Conservation (phyloP, 2,113 vertebrate species). For the Pollachius pollachius region DNA sequence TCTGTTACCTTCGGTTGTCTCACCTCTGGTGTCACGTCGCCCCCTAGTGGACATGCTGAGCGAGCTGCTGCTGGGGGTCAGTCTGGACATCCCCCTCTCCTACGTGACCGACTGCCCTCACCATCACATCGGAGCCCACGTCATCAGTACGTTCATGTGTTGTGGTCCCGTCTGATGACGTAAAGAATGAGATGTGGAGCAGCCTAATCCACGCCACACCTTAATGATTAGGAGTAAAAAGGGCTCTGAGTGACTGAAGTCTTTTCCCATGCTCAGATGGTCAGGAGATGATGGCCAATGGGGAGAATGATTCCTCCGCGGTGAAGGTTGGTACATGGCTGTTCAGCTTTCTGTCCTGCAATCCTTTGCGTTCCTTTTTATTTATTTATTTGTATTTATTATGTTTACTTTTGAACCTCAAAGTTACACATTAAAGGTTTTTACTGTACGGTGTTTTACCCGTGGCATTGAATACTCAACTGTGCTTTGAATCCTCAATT, state of each 20-base stretch:
- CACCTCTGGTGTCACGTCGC: neutral
- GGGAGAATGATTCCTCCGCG: conserved; percentile 68
- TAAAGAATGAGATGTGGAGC: no score
- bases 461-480: no score
- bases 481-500: no score
- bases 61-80: conserved; percentile 77
- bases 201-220: no score
- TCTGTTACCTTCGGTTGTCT: neutral
- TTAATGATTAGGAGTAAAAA: no score
- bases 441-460: no score
- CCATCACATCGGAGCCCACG: conserved; percentile 54
- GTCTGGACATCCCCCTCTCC: conserved; percentile 57
- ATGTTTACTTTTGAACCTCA: no score
- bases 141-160: conserved; percentile 66
- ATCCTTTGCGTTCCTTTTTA: no score
- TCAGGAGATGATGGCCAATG: conserved; percentile 75
- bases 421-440: no score
- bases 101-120: conserved; percentile 52
- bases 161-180: no score
- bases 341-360: no score
- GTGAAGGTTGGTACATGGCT: conserved; percentile 67
- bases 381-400: no score
- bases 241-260: neutral
- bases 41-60: conserved; percentile 81
- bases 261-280: conserved; percentile 70